Percentiles rank a stretch among this genome's conserved stretches.
Evolutionary conservation across 2,113 vertebrate genomes (phyloP).

Genomic region (Solenodon paradoxus): DNA sequence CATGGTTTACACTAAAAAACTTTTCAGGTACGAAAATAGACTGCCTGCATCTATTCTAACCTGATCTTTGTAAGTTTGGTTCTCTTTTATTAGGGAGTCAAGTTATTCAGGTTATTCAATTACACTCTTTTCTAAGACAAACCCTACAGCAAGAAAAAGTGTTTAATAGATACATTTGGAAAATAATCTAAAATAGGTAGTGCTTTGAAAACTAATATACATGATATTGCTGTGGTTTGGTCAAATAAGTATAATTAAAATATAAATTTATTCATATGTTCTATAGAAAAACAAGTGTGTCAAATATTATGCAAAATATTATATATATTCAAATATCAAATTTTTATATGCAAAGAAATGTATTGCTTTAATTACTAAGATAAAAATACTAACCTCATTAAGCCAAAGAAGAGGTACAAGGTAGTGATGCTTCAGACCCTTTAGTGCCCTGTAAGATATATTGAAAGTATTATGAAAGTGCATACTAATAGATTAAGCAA

Average conservation of each 20-base stretch:
- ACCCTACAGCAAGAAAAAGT: background rate
- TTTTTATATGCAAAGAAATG: background rate
- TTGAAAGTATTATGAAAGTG: conserved; percentile 51
- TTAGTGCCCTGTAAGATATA: conserved; percentile 85
- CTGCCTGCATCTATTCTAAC: background rate
- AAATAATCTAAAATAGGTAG: conserved; percentile 15
- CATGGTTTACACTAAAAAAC: background rate
- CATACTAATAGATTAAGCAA: background rate
- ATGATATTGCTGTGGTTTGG: background rate
- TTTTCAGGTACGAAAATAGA: background rate
- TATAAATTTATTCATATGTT: background rate
- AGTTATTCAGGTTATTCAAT: background rate
- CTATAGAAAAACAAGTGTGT: background rate
- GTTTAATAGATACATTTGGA: background rate
- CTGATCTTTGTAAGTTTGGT: background rate
- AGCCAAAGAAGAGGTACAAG: conserved; percentile 93
- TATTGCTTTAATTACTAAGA: background rate
- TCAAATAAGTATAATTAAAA: background rate
- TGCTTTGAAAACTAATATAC: background rate
- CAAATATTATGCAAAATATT: background rate
- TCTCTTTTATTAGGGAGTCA: background rate
- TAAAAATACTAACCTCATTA: conserved; percentile 90
- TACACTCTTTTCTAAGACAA: background rate
- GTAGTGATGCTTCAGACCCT: conserved; percentile 83
- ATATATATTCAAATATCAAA: background rate